A percentile compares a stretch with the other conserved stretches of the same genome.
Evolutionary conservation across 2,797 vertebrate species (phyloP).

Genomic region (Lagocephalus sceleratus): DNA sequence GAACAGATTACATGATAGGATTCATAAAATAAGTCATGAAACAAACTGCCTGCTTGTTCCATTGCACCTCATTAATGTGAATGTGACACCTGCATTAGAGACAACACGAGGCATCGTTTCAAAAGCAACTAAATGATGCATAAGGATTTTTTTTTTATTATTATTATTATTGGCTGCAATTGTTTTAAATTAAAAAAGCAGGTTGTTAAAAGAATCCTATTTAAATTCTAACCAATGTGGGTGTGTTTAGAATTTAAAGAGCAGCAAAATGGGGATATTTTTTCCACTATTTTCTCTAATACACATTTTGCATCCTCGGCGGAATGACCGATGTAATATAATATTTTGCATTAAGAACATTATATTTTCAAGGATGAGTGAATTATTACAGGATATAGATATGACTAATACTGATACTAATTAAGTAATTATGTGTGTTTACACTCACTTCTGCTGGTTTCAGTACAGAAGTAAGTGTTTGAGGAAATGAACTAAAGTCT

Average conservation of each 20-base stretch:
- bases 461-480: slow-evolving; percentile 22
- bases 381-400: neutral
- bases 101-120: slow-evolving; percentile 9
- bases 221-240: too few species aligned
- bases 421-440: slow-evolving; percentile 19
- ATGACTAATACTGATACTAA: slow-evolving; percentile 1
- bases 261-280: slow-evolving; percentile 1
- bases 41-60: slow-evolving; percentile 10
- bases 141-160: slow-evolving; percentile 18
- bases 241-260: slow-evolving; percentile 13
- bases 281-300: neutral
- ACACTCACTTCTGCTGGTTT: slow-evolving; percentile 9
- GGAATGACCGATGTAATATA: neutral
- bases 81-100: slow-evolving; percentile 17
- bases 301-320: slow-evolving; percentile 15
- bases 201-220: slow-evolving; percentile 14
- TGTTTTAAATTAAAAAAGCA: slow-evolving; percentile 27
- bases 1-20: slow-evolving; percentile 6
- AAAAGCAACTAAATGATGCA: slow-evolving; percentile 11
- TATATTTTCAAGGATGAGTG: too few species aligned
- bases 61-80: slow-evolving; percentile 13
- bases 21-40: slow-evolving; percentile 18
- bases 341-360: slow-evolving; percentile 12
- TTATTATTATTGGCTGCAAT: slow-evolving; percentile 14
- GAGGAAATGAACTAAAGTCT: slow-evolving; percentile 13